Conservation (phyloP, 2,113 vertebrate genomes). For the Mustelus asterias region DNA sequence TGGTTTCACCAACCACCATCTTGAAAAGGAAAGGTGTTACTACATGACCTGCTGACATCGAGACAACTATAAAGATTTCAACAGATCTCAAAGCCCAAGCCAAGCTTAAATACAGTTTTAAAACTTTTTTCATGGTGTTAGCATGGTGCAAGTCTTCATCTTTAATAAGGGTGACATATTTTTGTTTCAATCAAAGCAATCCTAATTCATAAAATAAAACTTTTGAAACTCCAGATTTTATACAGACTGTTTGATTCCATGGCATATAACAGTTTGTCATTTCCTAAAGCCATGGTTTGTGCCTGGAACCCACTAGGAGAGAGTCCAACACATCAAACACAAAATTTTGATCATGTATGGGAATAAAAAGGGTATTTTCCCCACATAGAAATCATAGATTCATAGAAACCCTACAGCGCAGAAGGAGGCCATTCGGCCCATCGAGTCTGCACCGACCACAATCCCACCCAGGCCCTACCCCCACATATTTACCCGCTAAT, state of each 20-base stretch:
- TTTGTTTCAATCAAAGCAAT: background rate
- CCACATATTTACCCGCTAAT: too few relatives aligned
- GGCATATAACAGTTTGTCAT: background rate
- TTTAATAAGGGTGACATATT: background rate
- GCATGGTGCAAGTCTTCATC: background rate
- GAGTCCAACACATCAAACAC: background rate
- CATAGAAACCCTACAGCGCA: too few relatives aligned
- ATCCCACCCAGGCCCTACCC: too few relatives aligned
- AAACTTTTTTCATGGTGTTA: background rate
- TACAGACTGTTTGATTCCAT: background rate
- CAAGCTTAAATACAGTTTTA: background rate
- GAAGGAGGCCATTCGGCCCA: too few relatives aligned
- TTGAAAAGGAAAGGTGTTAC: background rate
- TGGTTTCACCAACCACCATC: background rate
- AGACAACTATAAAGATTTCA: background rate
- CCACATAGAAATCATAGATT: too few relatives aligned
- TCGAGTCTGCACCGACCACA: too few relatives aligned
- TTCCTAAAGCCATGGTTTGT: background rate
- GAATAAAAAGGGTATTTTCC: background rate
- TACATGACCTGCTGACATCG: background rate
- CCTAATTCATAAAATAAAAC: background rate
- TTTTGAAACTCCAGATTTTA: background rate
- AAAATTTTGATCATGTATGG: background rate
- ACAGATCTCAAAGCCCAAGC: background rate
- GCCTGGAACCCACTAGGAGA: background rate